phyloP scores from a whole-genome alignment of 2,113 vertebrate genomes.

The Siphamia tubifer region DNA sequence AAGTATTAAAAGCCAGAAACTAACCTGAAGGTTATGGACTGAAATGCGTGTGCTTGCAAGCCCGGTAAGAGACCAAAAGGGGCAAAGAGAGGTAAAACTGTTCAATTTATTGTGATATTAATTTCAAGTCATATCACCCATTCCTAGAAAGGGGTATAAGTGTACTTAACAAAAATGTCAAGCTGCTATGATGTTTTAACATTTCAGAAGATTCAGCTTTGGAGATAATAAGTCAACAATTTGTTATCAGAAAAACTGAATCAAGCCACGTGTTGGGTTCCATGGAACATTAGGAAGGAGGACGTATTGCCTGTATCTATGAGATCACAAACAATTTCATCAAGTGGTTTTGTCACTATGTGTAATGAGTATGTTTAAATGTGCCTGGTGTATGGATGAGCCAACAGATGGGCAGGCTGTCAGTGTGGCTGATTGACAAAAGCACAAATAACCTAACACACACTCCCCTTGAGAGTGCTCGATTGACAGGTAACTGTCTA shows the following conservation, averaged over 20 bases:
- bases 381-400: slow-evolving; percentile 15
- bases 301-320: slow-evolving; percentile 3
- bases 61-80: too few species aligned
- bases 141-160: too few species aligned
- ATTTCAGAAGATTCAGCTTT: background rate
- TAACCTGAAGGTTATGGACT: too few species aligned
- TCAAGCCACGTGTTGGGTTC: background rate
- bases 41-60: too few species aligned
- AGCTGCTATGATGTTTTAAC: background rate
- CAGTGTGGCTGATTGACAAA: slow-evolving; percentile 56
- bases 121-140: too few species aligned
- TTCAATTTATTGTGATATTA: too few species aligned
- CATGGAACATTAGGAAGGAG: background rate
- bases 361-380: slow-evolving; percentile 5
- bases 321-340: slow-evolving; percentile 16
- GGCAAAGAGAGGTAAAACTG: too few species aligned
- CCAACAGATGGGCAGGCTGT: slow-evolving; percentile 45
- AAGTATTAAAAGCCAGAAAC: too few species aligned
- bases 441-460: slow-evolving; percentile 47
- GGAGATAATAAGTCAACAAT: background rate
- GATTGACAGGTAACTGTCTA: slow-evolving; percentile 53
- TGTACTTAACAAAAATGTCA: background rate
- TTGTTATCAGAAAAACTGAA: background rate
- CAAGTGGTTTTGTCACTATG: background rate
- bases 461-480: slow-evolving; percentile 29